A percentile compares a stretch with the other conserved stretches of the same genome.
Evolutionary conservation across 2,888 invertebrate genomes (phyloP).

Genomic region (Aproaerema taeniolella): DNA sequence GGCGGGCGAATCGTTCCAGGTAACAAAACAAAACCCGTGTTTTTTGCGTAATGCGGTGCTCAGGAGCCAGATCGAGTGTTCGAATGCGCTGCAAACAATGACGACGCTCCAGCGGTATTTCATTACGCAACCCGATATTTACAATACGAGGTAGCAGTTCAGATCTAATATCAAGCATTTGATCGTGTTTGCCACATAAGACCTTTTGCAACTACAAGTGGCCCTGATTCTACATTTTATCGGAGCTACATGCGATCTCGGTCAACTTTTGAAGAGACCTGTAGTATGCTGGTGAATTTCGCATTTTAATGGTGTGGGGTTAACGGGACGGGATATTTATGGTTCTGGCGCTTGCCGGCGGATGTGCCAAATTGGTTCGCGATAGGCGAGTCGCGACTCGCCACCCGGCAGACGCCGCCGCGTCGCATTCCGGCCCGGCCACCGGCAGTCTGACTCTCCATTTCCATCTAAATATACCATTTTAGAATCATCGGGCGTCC

Average conservation of each 20-base stretch:
- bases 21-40: conserved; percentile 52
- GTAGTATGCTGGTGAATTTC: too few relatives aligned
- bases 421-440: conserved; percentile 68
- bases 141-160: conserved; percentile 19
- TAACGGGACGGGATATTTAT: conserved; percentile 58
- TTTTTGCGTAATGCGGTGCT: conserved; percentile 65
- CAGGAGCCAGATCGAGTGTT: conserved; percentile 51
- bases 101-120: conserved; percentile 38
- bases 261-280: too few relatives aligned
- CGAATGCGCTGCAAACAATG: conserved; percentile 52
- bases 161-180: conserved; percentile 20
- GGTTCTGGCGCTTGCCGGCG: conserved; percentile 59
- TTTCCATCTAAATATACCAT: conserved; percentile 45
- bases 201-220: conserved; percentile 20
- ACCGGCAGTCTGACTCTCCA: conserved; percentile 46
- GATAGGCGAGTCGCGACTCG: conserved; percentile 43
- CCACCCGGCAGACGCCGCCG: conserved; percentile 67
- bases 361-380: conserved; percentile 74
- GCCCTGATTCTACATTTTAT: too few relatives aligned
- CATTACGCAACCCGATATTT: conserved; percentile 45
- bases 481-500: conserved; percentile 34
- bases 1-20: conserved; percentile 50
- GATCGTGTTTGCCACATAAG: conserved; percentile 21
- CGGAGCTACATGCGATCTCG: too few relatives aligned
- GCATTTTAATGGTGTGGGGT: conserved; percentile 27